Base-by-base conservation (phyloP, 2,113 vertebrate species). In the Martes martes region DNA sequence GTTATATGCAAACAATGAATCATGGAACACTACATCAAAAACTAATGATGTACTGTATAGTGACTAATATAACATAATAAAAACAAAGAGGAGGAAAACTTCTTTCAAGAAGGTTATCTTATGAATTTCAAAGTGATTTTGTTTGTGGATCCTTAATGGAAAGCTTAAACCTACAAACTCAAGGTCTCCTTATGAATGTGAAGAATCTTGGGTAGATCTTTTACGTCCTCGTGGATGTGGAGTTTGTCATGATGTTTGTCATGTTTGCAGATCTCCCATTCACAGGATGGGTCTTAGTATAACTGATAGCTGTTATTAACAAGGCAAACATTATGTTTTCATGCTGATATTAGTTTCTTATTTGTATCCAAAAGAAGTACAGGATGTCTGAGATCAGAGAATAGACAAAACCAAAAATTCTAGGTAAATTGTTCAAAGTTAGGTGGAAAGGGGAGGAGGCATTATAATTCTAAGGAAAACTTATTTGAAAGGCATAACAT, bases 71-170 rank as follows among this genome's bases (percentile, higher is more conserved):
- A 59, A 59, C 23, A 61, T 61, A 61, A 61, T 61, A 61, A 61
- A 61, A 26, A 26, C 59, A 61, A 61, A 61, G 24, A 92, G 31
- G 1, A 10, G 31, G 8, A 86, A 73, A 33, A 47, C 42, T 94
- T 74, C 18, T 94, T 91, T 89, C 63, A 95, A 81, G 31, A 39
- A 89, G 9, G 26, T 89, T 85, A 85, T 82, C 71, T 42, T 83
- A n/a, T 89, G 63, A 86, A 85, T 96, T 91, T 94, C 85, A 94
- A 96, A 91, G 28, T 45, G 2, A 67, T 55, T 91, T 94, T 86
- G 21, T 36, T 88, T 71, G 8, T 16, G 39, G 18, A 24, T 87
- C 19, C 42, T n/a, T 83, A 65, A 69, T 76, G 45, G 81, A 45
- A 92, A 67, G 10, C 42, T 42, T 91, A 95, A 74, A 24, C 0